A percentile compares a stretch with the other conserved stretches of the same genome.
Conservation (phyloP, 2,888 invertebrate species). For the Aquatica leii region DNA sequence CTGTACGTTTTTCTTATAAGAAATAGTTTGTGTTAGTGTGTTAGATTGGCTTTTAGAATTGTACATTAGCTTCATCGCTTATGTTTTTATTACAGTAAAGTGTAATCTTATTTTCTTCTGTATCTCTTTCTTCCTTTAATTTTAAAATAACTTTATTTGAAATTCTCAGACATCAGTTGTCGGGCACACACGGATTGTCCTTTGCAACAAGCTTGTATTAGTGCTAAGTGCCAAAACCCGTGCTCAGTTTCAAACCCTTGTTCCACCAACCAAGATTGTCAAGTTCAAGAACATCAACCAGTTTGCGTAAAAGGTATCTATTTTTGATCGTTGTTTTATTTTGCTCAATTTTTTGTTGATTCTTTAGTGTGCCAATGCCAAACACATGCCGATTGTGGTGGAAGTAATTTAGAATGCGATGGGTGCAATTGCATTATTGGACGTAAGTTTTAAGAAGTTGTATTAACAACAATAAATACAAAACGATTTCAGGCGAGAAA, state of each 20-base stretch:
- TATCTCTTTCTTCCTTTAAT: slow-evolving; percentile 20
- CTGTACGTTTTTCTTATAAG: slow-evolving; percentile 20
- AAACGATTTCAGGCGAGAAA: slow-evolving; percentile 24
- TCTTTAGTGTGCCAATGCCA: slow-evolving; percentile 76
- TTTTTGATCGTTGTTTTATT: background rate
- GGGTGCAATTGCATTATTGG: slow-evolving; percentile 71
- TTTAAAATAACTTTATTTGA: slow-evolving; percentile 13
- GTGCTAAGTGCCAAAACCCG: slow-evolving; percentile 82
- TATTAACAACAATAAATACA: too few relatives aligned
- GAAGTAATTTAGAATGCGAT: slow-evolving; percentile 66
- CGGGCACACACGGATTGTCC: slow-evolving; percentile 82
- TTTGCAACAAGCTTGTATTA: slow-evolving; percentile 78
- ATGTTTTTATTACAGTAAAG: slow-evolving; percentile 35
- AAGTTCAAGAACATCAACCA: slow-evolving; percentile 83
- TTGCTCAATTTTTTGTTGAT: slow-evolving; percentile 30
- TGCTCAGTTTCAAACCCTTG: slow-evolving; percentile 81
- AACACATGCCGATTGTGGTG: slow-evolving; percentile 71
- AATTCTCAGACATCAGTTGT: slow-evolving; percentile 76
- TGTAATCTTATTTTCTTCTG: slow-evolving; percentile 25
- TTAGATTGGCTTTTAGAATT: slow-evolving; percentile 35
- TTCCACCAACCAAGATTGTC: slow-evolving; percentile 77
- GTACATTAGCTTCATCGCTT: slow-evolving; percentile 42
- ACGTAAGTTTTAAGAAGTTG: slow-evolving; percentile 24
- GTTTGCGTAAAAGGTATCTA: slow-evolving; percentile 79
- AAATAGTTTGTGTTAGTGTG: slow-evolving; percentile 19